Base-by-base conservation (phyloP, 1,140 invertebrate species). In the Calephelis nemesis region DNA sequence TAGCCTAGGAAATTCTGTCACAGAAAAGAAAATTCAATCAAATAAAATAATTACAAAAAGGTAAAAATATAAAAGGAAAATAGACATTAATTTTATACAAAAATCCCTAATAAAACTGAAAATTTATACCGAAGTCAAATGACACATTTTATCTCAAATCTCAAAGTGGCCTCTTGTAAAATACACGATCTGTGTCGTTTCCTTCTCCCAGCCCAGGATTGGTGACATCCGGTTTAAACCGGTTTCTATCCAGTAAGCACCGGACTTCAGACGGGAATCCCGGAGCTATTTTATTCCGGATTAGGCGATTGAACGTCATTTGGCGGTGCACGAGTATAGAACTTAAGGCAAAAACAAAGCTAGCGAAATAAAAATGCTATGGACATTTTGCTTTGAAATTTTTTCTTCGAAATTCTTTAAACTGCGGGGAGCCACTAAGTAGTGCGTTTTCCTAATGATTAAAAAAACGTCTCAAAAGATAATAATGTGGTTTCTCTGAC, bases 271-370 rank as follows among this genome's bases (percentile, higher is more conserved):
- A 30, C 54, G 54, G 54, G 54, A 60, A 60, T 60, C 54, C 54
- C 54, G 54, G 54, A 60, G 54, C 54, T 60, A 60, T 60, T 60
- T 60, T 60, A 60, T 60, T 40, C 30, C 54, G 54, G 54, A 60
- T 60, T 60, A 60, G 54, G 54, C 30, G 54, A 30, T 60, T 60
- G 54, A 60, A 60, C 39, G 54, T 30, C 39, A 40, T 60, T 60
- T 60, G 30, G 30, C 11, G 54, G 30, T 60, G 30, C 39, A 42
- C 42, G 42, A 42, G 42, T 7, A 60, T 60, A 60, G 30, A 11
- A 19, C 30, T 60, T 60, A 60, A 19, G 54, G 5, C 30, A 39
- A 30, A 12, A 12, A 60, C 54, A 60, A 39, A 30, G 12, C 11
- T n/a, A 7, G 19, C 54, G 30, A 6, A 11, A 39, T 0, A 39